Base-by-base conservation (phyloP, 2,113 vertebrate species). In the Puffinus mauretanicus region DNA sequence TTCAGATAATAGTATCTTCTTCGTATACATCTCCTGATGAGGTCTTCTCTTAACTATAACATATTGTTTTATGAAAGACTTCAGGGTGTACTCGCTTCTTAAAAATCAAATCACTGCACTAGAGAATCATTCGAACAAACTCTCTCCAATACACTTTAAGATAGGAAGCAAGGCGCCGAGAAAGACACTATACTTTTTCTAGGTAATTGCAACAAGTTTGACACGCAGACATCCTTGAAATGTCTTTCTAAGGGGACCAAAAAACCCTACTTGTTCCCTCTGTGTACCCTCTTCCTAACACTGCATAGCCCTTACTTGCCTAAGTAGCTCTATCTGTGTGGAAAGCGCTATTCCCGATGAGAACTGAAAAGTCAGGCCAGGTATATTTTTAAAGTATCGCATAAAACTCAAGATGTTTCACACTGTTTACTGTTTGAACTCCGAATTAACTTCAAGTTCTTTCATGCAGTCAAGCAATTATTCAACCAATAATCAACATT, bases 401-500 rank as follows among this genome's bases (percentile, higher is more conserved):
- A 30, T 36, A 65, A 79, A 66, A 5, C 27, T 30, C 13, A 4
- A 42, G 27, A 65, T 14, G 38, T n/a, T 85, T 84, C 54, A 47
- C 5, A 11, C 83, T 80, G 78, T 80, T 96, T 93, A 89, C 42
- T 55, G 44, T 64, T 73, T 66, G 60, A 93, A 93, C 85, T 65
- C 88, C 1, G 2, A 95, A 91, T 61, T 66, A 77, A 55, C 42
- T 73, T 94, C 83, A 90, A 73, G 38, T 66, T 49, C 47, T 78
- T 93, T 79, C 76, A 75, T 1, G 27, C 54, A 81, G 76, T 6
- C 81, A 36, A 87, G 88, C 57, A 91, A 93, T 94, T 95, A 95
- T 87, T 96, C 93, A 93, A 77, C 91, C 75, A 91, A 93, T 96
- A 93, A 97, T 82, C 93, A 90, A 86, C 70, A 73, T 61, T 91